These are phyloP conservation scores for Camponotus floridanus DNA, from an alignment of 1,140 invertebrate species.

Conservation along the genomic window DNA sequence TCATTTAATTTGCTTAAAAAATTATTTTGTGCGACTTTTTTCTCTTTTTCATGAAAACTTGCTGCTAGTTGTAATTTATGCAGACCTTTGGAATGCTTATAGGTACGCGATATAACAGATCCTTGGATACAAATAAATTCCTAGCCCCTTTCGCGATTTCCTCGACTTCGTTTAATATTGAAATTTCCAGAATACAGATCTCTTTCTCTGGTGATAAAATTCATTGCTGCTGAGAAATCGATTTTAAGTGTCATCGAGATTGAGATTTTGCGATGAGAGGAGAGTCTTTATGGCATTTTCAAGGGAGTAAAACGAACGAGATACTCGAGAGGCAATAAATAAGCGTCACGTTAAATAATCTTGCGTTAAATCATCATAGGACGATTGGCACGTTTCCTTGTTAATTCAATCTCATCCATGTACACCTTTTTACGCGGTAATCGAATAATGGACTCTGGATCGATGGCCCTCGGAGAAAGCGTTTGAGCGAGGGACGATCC, in stretches of 20 bases:
- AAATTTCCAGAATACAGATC: neutral
- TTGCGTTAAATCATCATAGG: slow-evolving; percentile 47
- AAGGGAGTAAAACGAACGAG: neutral
- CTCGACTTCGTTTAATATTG: slow-evolving; percentile 1
- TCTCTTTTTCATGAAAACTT: neutral
- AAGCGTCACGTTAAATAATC: slow-evolving; percentile 37
- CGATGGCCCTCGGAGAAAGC: slow-evolving; percentile 52
- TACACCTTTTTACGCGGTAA: slow-evolving; percentile 39
- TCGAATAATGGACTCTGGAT: slow-evolving; percentile 55
- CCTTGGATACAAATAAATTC: slow-evolving; percentile 12
- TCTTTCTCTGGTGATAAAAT: neutral
- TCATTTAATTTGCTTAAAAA: neutral
- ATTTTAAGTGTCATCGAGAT: neutral
- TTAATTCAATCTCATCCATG: slow-evolving; percentile 43
- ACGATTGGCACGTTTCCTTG: slow-evolving; percentile 31
- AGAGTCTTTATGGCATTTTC: slow-evolving; percentile 10
- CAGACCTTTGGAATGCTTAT: neutral
- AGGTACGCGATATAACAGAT: neutral
- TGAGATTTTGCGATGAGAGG: neutral
- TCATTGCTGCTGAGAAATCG: neutral
- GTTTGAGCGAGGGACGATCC: slow-evolving; percentile 47
- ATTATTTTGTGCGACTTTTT: neutral
- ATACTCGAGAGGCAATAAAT: slow-evolving; percentile 20
- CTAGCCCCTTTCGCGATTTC: neutral
- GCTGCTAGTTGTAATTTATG: neutral